Base-by-base conservation (phyloP, 2,888 invertebrate species). In the Koerneria pararmatus region DNA sequence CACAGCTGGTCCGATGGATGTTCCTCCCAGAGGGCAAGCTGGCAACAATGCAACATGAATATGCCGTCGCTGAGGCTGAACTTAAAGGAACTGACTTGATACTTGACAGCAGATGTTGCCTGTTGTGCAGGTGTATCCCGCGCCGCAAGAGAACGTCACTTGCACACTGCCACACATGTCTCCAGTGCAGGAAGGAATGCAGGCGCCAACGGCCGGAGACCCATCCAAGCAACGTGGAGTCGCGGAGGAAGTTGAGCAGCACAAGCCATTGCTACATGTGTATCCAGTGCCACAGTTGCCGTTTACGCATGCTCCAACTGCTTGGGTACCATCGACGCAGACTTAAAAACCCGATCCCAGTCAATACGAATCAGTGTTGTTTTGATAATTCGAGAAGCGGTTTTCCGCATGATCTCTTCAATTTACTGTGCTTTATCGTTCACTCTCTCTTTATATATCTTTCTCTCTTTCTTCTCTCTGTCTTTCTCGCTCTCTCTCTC, bases 271-370 rank as follows among this genome's bases (percentile, higher is more conserved):
- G 56, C 72, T 73, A 74, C 83, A 83, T 49, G 77, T 78, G 76
- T 82, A 83, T 61, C 83, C 83, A 35, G 74, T 71, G 54, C 82
- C 82, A 71, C 83, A 83, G 41, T 75, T 76, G 51, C 81, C 80
- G 73, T 80, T 81, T 59, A 83, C 82, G 63, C 83, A 83, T 31
- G 78, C 78, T 64, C 83, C 82, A 32, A 80, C 83, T 8, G 82
- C 80, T 66, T 82, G 81, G 22, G 80, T 79, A 60, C 81, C 80
- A 71, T 83, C 83, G n/a, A 81, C 73, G 71, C 83, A 83, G 34
- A 82, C 77, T 74, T 65, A 57, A 71, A 49, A n/a, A 15, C 24
- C 1, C 46, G 6, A 19, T n/a, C n/a, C n/a, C n/a, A n/a, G n/a
- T n/a, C n/a, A n/a, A n/a, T n/a, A n/a, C n/a, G n/a, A n/a, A n/a